A percentile compares a stretch with the other conserved stretches of the same genome.
Evolutionary conservation across 2,797 vertebrate species (phyloP).

Genomic region (Hapalemur alaotrensis): DNA sequence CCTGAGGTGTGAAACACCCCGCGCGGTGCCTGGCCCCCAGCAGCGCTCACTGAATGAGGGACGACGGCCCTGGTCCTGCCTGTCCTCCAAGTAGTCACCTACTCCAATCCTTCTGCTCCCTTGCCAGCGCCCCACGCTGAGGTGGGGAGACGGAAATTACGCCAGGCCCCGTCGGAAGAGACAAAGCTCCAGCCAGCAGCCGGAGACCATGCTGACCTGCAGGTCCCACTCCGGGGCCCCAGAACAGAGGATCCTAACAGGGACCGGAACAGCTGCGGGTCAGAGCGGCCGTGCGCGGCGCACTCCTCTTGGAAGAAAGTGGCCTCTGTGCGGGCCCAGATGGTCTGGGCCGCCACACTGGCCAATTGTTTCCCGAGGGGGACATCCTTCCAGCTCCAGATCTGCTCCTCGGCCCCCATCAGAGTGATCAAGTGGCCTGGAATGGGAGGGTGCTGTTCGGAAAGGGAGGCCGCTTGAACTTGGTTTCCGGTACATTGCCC

Average conservation of each 20-base stretch:
- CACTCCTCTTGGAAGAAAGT: conserved; percentile 58
- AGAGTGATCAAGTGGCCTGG: neutral
- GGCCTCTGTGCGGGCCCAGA: conserved; percentile 56
- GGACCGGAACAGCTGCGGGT: neutral
- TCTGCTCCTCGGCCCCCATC: neutral
- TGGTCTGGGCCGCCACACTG: conserved; percentile 40
- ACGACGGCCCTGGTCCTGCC: neutral
- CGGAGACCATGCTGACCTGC: conserved; percentile 9
- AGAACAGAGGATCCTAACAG: conserved; percentile 45
- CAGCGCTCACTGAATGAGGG: neutral
- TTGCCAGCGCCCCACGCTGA: neutral
- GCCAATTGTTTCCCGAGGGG: conserved; percentile 46
- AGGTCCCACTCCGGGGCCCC: neutral
- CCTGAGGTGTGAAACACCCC: neutral
- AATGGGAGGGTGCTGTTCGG: neutral
- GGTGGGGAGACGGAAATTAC: neutral
- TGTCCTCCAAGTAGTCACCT: neutral
- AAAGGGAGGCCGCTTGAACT: neutral
- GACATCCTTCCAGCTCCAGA: conserved; percentile 27
- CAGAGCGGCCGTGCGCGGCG: neutral
- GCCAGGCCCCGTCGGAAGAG: neutral
- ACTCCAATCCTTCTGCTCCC: neutral
- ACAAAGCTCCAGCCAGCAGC: neutral
- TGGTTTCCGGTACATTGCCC: neutral
- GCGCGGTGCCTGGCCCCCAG: neutral